A percentile compares a stretch with the other conserved stretches of the same genome.
These are phyloP conservation scores for Anisognathus igniventris DNA, from an alignment of 2,797 vertebrate genomes.

Conservation along the genomic window DNA sequence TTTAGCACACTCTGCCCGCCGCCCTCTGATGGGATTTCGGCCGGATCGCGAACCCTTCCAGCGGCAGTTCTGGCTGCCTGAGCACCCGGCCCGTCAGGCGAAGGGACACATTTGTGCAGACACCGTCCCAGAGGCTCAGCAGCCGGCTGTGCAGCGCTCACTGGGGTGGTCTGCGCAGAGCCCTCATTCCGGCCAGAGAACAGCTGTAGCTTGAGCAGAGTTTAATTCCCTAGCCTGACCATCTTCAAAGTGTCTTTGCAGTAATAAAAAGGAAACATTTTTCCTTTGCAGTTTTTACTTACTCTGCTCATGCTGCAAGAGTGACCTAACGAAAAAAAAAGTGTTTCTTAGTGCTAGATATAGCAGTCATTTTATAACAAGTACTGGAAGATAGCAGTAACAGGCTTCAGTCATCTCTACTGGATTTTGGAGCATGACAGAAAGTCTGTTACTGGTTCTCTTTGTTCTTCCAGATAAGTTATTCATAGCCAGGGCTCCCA, in stretches of 20 bases:
- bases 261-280: background rate
- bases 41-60: background rate
- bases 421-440: background rate
- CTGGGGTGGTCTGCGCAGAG: fast-evolving
- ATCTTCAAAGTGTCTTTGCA: background rate
- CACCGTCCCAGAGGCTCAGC: background rate
- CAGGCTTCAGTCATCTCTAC: background rate
- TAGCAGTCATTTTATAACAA: background rate
- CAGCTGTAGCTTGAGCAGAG: background rate
- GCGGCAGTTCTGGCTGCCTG: background rate
- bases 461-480: background rate
- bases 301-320: background rate
- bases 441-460: background rate
- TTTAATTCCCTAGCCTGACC: background rate
- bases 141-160: fast-evolving
- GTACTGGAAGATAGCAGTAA: background rate
- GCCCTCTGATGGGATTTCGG: background rate
- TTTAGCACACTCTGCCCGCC: fast-evolving
- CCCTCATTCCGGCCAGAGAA: background rate
- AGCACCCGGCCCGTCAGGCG: background rate
- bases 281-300: background rate
- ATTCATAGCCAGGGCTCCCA: background rate
- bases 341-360: background rate
- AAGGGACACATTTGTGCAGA: background rate
- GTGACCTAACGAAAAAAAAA: background rate